Base-by-base conservation (phyloP, 2,113 vertebrate species). In the Balaeniceps rex region DNA sequence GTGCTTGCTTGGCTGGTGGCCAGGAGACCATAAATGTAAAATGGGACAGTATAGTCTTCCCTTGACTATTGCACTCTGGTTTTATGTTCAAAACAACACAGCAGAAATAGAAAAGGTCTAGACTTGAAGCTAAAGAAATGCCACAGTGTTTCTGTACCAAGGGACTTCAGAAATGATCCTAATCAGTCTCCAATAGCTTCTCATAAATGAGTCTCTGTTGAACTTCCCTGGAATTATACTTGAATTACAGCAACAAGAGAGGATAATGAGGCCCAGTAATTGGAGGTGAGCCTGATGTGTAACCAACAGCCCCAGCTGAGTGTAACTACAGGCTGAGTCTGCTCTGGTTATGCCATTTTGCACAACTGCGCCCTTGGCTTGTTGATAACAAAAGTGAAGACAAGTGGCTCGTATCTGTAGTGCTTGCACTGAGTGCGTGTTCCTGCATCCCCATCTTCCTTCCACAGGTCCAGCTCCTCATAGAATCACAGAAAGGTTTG, bases 61-160 rank as follows among this genome's bases (percentile, higher is more conserved):
- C 66, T 38, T 61, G 83, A 49, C 8, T 54, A 55, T 75, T 47
- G 10, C 55, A n/a, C 28, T 75, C n/a, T 38, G 51, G 28, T 47
- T 47, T 83, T 57, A n/a, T 33, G 19, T 66, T 87, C n/a, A 52
- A 28, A 79, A 64, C 58, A 57, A 36, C 55, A 12, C 51, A 17
- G 51, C 63, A 84, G 79, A 84, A 86, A 88, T 88, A 87, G 94
- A 38, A 82, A 70, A 85, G 26, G 51, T 77, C 65, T 47, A 47
- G 92, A 94, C 60, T 42, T 28, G 87, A 68, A 47, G 83, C 44
- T 74, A 15, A 69, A 65, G 60, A 77, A 85, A 34, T 23, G 23
- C 22, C 34, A 33, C 17, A 63, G 24, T 16, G 23, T 70, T 77
- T 66, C 31, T 66, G 19, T 24, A 34, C 33, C 54, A 63, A 68